Conservation (phyloP, 2,888 invertebrate genomes). For the Drosophila formosana region DNA sequence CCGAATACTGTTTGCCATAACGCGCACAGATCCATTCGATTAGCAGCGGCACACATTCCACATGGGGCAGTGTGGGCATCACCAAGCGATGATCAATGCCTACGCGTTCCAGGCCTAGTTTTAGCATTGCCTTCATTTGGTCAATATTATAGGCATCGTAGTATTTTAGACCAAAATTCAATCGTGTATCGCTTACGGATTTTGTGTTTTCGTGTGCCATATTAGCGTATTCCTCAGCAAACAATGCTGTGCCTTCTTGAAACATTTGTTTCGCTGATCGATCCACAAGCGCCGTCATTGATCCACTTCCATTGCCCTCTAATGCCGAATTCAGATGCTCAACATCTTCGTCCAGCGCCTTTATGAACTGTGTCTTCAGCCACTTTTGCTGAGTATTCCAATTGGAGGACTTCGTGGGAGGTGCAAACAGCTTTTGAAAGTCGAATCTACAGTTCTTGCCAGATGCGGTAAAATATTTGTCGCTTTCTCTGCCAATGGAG, state of each 20-base stretch:
- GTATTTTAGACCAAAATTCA: slow-evolving; percentile 42
- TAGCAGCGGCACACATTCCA: slow-evolving; percentile 73
- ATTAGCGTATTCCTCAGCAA: slow-evolving; percentile 26
- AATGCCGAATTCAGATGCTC: slow-evolving; percentile 43
- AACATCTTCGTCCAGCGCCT: slow-evolving; percentile 55
- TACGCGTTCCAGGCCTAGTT: slow-evolving; percentile 64
- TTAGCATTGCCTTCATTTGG: slow-evolving; percentile 73
- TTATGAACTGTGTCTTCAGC: slow-evolving; percentile 44
- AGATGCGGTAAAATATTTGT: slow-evolving; percentile 31
- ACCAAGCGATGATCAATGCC: slow-evolving; percentile 77
- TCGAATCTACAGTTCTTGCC: slow-evolving; percentile 40
- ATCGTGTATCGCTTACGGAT: neutral
- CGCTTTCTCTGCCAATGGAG: neutral
- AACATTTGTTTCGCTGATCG: slow-evolving; percentile 51
- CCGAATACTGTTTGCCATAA: slow-evolving; percentile 74
- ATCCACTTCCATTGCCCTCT: slow-evolving; percentile 23
- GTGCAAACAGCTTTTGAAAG: slow-evolving; percentile 49
- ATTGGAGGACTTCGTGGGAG: neutral
- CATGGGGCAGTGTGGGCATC: slow-evolving; percentile 77
- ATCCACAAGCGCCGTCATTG: slow-evolving; percentile 37
- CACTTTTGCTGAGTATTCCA: slow-evolving; percentile 7
- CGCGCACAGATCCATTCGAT: slow-evolving; percentile 77
- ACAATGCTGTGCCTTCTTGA: slow-evolving; percentile 30
- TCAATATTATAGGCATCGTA: slow-evolving; percentile 69
- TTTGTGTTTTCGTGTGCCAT: neutral